phyloP scores from a whole-genome alignment of 2,888 invertebrate genomes.

The Hyppa rectilinea region DNA sequence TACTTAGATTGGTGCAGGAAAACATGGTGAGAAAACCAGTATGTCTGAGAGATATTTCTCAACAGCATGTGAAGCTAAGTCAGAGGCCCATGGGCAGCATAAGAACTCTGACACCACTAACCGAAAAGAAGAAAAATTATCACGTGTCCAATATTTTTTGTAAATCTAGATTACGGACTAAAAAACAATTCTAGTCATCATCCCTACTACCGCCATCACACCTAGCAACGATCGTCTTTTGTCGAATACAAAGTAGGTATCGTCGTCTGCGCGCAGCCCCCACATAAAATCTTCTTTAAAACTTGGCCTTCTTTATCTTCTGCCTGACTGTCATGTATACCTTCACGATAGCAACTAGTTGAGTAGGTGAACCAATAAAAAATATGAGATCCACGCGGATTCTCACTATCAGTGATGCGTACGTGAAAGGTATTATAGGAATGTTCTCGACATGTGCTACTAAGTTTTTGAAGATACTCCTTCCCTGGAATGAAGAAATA shows the following conservation, averaged over 20 bases:
- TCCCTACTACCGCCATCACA: no score
- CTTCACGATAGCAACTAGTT: slow-evolving; percentile 10
- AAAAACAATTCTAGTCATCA: no score
- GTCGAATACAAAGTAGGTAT: background rate
- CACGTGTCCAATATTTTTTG: no score
- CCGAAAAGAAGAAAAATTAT: no score
- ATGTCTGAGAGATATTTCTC: no score
- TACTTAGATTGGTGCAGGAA: no score
- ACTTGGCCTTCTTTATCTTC: background rate
- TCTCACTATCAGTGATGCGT: slow-evolving; percentile 42
- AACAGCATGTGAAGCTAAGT: no score
- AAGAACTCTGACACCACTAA: no score
- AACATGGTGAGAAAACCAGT: no score
- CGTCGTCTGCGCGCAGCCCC: no score
- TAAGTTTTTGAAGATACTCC: slow-evolving; percentile 39
- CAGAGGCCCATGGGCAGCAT: no score
- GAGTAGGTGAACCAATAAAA: slow-evolving; percentile 14
- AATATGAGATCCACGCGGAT: slow-evolving; percentile 18
- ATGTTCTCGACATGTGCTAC: slow-evolving; percentile 23
- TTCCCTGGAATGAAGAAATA: slow-evolving; percentile 36
- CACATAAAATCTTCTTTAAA: background rate
- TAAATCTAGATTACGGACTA: no score
- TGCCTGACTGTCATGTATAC: slow-evolving; percentile 31
- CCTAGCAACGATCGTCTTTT: background rate
- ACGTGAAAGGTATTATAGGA: slow-evolving; percentile 43